Evolutionary conservation across 2,113 vertebrate species (phyloP), one percentile per base, ranked within the genome.

Genomic region (Sphyrna mokarran): DNA sequence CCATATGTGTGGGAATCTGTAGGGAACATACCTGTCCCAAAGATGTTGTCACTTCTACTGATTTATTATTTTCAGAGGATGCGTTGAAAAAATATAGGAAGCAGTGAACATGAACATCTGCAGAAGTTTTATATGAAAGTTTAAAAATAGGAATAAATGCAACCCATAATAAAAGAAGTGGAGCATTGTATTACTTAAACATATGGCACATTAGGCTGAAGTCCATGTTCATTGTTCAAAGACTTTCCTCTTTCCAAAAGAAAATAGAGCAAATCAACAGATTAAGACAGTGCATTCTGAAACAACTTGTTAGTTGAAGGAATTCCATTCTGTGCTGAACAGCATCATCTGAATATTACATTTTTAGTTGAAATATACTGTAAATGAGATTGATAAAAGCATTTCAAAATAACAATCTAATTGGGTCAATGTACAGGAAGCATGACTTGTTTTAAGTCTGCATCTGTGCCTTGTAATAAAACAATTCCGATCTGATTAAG

Each of bases 1-100:
- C 87, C 76, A 91, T 94, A 80, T 96, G 96, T 95, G 58, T n/a
- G 16, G 33, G 37, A 63, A 69, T 91, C 70, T 96, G 66, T 18
- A 37, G 94, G 95, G 95, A 96, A 23, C 37, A 29, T 80, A 9
- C 10, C 54, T 6, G 63, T 91, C 93, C 96, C 76, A 22, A n/a
- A 63, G 80, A 66, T 68, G 87, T 87, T 95, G 70, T 95, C 95
- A 72, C n/a, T 94, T 26, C 85, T 80, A 20, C 70, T 66, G 69
- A 94, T 96, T 94, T 95, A 66, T 95, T 95, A 63, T 48, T 68
- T 83, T 37, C 54, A 85, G 22, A 90, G 76, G 58, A 95, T 69
- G 76, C 23, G 33, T 48, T 29, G 70, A 23, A 86, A 95, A 70
- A 54, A 93, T 93, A 93, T 93, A 33, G 89, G 14, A 93, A 93